These are phyloP conservation scores for Athalia circularis DNA, from an alignment of 2,888 invertebrate species.

Conservation along the genomic window DNA sequence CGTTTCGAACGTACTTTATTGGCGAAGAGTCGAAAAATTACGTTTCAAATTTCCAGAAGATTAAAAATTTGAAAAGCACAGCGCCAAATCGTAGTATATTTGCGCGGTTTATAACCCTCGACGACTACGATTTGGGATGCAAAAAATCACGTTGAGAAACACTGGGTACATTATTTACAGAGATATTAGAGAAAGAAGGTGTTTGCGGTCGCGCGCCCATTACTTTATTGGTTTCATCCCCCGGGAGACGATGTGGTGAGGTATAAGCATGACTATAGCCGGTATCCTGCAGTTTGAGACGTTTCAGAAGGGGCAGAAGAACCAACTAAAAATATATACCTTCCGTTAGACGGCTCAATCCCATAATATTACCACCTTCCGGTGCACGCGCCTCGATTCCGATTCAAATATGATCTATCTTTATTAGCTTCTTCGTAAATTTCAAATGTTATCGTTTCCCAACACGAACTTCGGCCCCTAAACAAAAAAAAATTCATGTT, in stretches of 20 bases:
- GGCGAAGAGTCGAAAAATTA: not conserved
- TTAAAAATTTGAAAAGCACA: not conserved
- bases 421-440: conserved; percentile 34
- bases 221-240: conserved; percentile 54
- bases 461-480: conserved; percentile 25
- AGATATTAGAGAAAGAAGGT: conserved; percentile 50
- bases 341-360: conserved; percentile 61
- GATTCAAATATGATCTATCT: conserved; percentile 30
- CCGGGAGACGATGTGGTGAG: conserved; percentile 42
- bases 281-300: too few species aligned
- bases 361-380: conserved; percentile 54
- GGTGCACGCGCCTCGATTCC: conserved; percentile 46
- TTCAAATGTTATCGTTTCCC: conserved; percentile 29
- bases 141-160: conserved; percentile 35
- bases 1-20: not conserved
- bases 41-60: not conserved
- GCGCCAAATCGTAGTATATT: not conserved
- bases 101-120: too few species aligned
- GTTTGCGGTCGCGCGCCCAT: conserved; percentile 47
- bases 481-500: not conserved
- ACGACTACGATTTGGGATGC: not conserved
- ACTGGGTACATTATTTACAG: conserved; percentile 49
- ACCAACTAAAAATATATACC: conserved; percentile 9
- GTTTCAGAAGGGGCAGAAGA: too few species aligned
- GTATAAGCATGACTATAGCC: not conserved